These are phyloP conservation scores for Melanchra persicariae DNA, from an alignment of 2,888 invertebrate species.

Conservation along the genomic window DNA sequence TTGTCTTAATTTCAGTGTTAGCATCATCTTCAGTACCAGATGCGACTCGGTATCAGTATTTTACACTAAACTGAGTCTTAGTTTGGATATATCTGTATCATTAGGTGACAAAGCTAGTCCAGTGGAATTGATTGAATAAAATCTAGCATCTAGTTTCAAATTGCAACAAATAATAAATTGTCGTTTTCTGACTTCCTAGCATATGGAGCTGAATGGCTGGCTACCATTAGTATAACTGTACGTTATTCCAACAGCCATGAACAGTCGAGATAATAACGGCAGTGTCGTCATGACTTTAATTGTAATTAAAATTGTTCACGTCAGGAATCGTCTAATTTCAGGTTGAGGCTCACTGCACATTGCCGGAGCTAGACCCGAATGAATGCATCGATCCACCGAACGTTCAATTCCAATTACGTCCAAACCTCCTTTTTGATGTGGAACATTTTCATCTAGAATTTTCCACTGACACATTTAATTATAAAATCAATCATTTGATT, in stretches of 20 bases:
- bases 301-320: slow-evolving; percentile 48
- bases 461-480: slow-evolving; percentile 57
- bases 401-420: slow-evolving; percentile 36
- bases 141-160: not conserved
- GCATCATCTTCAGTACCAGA: slow-evolving; percentile 11
- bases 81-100: not conserved
- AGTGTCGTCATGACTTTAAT: slow-evolving; percentile 35
- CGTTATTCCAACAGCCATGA: slow-evolving; percentile 24
- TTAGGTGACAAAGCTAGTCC: not conserved
- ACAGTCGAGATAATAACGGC: slow-evolving; percentile 31
- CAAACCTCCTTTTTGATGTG: slow-evolving; percentile 27
- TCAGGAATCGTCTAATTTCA: slow-evolving; percentile 31
- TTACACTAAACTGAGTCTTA: not conserved
- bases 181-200: slow-evolving; percentile 1
- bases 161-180: slow-evolving; percentile 21
- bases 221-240: slow-evolving; percentile 26
- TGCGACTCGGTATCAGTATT: slow-evolving; percentile 15
- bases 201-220: not conserved
- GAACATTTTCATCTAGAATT: slow-evolving; percentile 44
- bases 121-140: not conserved
- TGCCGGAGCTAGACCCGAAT: slow-evolving; percentile 10
- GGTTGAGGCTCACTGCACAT: slow-evolving; percentile 28
- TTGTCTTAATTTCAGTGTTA: slow-evolving; percentile 11
- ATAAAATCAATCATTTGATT: slow-evolving; percentile 61
- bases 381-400: slow-evolving; percentile 33